Conservation (phyloP, 2,888 invertebrate species). For the Candidula unifasciata region DNA sequence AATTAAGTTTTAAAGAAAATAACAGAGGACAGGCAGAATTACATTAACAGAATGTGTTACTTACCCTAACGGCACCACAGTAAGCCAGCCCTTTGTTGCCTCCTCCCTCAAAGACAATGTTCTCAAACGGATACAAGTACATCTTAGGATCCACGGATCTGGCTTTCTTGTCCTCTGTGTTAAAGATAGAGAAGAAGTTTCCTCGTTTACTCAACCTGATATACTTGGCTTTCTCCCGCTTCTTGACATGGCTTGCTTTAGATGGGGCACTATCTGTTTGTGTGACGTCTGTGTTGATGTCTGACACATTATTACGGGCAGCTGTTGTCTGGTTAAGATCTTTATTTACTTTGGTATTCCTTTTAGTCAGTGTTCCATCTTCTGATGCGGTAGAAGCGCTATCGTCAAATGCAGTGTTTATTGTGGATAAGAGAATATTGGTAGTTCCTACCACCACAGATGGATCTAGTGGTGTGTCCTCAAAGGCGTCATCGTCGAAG, state of each 20-base stretch:
- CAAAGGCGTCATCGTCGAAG: constrained; percentile 18
- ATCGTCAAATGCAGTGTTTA: not conserved
- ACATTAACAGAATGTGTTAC: constrained; percentile 5
- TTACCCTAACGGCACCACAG: constrained; percentile 49
- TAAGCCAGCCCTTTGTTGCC: constrained; percentile 53
- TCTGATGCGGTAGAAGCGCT: not conserved
- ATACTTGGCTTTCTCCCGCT: constrained; percentile 32
- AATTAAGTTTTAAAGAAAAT: not conserved
- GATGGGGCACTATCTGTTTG: not conserved
- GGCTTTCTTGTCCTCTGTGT: constrained; percentile 48
- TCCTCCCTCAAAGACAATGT: constrained; percentile 52
- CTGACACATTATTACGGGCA: not conserved
- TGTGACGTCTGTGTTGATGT: not conserved
- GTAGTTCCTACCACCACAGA: not conserved
- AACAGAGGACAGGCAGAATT: not conserved
- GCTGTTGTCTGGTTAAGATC: not conserved
- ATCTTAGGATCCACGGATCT: constrained; percentile 41
- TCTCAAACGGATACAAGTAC: constrained; percentile 49
- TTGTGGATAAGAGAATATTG: not conserved
- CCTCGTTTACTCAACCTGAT: constrained; percentile 40
- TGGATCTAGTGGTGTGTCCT: not conserved
- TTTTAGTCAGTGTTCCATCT: too few relatives aligned
- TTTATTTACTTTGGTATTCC: not conserved
- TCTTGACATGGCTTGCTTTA: not conserved
- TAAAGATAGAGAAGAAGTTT: constrained; percentile 49